Conservation (phyloP, 1,140 invertebrate genomes). For the Venustaconcha ellipsiformis region DNA sequence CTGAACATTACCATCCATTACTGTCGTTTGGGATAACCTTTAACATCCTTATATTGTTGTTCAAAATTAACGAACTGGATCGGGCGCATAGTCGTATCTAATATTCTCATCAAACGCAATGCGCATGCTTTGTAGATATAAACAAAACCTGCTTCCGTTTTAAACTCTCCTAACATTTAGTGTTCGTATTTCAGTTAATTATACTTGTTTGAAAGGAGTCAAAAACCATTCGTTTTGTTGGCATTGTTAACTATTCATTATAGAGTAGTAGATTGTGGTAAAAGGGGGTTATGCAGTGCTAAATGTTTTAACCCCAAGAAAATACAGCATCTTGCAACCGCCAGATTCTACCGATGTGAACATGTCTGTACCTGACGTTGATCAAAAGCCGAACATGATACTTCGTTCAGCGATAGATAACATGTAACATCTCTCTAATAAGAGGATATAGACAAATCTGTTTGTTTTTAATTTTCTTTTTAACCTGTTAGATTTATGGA, state of each 20-base stretch:
- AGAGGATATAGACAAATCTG: neutral
- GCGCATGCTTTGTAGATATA: constrained; percentile 29
- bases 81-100: too few species aligned
- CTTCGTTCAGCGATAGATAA: neutral
- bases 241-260: neutral
- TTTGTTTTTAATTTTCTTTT: neutral
- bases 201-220: too few species aligned
- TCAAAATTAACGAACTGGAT: too few species aligned
- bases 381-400: neutral
- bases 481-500: neutral
- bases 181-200: neutral
- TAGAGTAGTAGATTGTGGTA: neutral
- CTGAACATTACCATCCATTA: too few species aligned
- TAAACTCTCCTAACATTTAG: neutral
- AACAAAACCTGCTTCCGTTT: constrained; percentile 34
- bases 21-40: too few species aligned
- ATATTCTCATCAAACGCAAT: neutral
- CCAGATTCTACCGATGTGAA: neutral
- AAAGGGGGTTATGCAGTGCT: neutral
- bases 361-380: neutral
- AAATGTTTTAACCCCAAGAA: neutral
- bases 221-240: too few species aligned
- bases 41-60: too few species aligned
- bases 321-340: neutral
- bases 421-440: neutral